Conservation (phyloP, 2,797 vertebrate species). For the Allobates femoralis region DNA sequence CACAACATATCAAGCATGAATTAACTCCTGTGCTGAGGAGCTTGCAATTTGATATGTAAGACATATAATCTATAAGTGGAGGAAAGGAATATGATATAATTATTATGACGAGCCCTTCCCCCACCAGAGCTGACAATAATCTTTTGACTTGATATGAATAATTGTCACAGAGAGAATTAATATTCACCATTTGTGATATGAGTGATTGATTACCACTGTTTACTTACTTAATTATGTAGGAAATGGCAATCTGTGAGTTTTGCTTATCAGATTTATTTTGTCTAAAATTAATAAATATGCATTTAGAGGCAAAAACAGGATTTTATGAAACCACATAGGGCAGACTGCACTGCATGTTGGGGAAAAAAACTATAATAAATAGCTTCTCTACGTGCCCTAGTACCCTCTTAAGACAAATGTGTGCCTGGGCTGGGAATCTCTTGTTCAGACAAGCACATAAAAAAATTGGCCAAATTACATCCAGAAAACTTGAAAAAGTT, state of each 20-base stretch:
- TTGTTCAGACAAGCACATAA: no score
- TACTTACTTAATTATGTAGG: conserved; percentile 50
- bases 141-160: conserved; percentile 18
- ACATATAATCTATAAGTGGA: neutral
- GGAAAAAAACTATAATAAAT: neutral
- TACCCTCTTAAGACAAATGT: neutral
- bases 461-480: no score
- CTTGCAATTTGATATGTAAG: neutral
- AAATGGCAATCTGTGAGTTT: conserved; percentile 54
- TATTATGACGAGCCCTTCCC: neutral
- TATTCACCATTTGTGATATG: conserved; percentile 44
- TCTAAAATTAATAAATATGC: conserved; percentile 32
- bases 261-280: conserved; percentile 36
- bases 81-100: neutral
- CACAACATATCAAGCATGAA: neutral
- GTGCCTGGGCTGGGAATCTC: no score
- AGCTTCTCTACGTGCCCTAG: neutral
- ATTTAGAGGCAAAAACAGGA: neutral
- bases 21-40: neutral
- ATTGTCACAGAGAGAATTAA: conserved; percentile 44
- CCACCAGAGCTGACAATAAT: conserved; percentile 2
- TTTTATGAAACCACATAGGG: neutral
- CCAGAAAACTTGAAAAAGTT: no score
- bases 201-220: conserved; percentile 49
- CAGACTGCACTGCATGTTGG: neutral